Base-by-base conservation (phyloP, 2,113 vertebrate species). In the Notarius lentiginosus region DNA sequence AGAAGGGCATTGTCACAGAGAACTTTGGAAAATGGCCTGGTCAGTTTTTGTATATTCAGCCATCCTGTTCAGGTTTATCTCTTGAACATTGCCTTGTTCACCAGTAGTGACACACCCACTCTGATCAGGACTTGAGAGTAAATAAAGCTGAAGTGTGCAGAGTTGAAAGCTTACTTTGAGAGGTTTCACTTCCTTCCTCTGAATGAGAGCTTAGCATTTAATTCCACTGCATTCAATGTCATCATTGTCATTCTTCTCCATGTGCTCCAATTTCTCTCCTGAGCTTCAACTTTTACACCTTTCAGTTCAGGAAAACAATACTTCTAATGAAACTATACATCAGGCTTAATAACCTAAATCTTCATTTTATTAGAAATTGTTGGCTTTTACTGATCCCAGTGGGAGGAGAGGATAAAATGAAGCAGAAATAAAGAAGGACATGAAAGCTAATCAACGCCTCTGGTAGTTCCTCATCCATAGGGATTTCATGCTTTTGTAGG, bases 161-260 rank as follows among this genome's bases (percentile, higher is more conserved):
- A 87, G 41, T 79, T 79, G 79, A 61, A 41, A 49, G 24, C 24
- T 75, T 20, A 27, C 77, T 80, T 20, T 41, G 58, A 68, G 51
- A 83, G 18, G 41, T 41, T 41, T 41, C 41, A 12, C 22, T 81
- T 79, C 51, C 61, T 56, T 72, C 83, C 61, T 83, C 41, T 47
- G 79, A 82, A 83, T 61, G 47, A 77, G 47, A 17, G 49, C 68
- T n/a, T 41, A 61, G 49, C 12, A n/a, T 65, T 77, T 77, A 73
- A 51, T 83, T 81, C 15, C 30, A 70, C 22, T 76, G 58, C 18
- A 51, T 85, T 63, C 20, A 76, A 58, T 11, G 20, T 2, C 61
- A n/a, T 63, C 60, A 61, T 83, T 82, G 70, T 58, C 27, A 83
- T 87, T 61, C 80, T 24, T 58, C 20, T 87, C 51, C n/a, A 63